phyloP scores from a whole-genome alignment of 2,888 invertebrate genomes.

The Eretmocerus hayati region DNA sequence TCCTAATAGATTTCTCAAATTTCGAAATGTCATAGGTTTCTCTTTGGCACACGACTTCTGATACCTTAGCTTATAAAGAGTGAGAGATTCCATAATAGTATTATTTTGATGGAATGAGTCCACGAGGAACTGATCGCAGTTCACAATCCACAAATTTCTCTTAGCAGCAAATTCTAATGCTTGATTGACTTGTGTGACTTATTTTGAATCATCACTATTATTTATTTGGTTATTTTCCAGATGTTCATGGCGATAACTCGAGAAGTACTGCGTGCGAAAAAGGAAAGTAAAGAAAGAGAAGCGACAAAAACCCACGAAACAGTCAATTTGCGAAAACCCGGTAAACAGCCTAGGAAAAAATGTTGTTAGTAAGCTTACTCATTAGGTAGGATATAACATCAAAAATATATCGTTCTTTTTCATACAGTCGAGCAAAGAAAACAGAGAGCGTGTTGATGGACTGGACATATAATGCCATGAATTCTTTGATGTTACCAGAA shows the following conservation, averaged over 20 bases:
- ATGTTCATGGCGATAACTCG: conserved; percentile 68
- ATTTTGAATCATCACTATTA: not conserved
- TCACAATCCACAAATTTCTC: not conserved
- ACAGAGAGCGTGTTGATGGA: conserved; percentile 30
- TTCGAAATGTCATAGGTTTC: too few species aligned
- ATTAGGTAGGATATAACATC: conserved; percentile 24
- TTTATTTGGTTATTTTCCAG: too few species aligned
- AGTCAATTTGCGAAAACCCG: conserved; percentile 63
- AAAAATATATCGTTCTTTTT: conserved; percentile 29
- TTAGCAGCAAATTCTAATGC: not conserved
- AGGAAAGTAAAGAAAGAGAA: conserved; percentile 71
- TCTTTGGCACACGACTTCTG: too few species aligned
- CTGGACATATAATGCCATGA: conserved; percentile 32
- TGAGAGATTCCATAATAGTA: too few species aligned
- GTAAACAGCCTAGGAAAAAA: conserved; percentile 52
- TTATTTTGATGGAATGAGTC: too few species aligned
- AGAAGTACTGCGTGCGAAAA: conserved; percentile 79
- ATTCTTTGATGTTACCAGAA: conserved; percentile 29
- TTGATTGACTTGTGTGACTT: not conserved
- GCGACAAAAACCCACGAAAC: conserved; percentile 60
- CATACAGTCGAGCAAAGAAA: conserved; percentile 29
- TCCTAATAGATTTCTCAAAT: too few species aligned
- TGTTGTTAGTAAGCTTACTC: conserved; percentile 43
- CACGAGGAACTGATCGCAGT: not conserved
- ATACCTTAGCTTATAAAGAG: too few species aligned